Evolutionary conservation across 1,140 invertebrate genomes (phyloP).

Genomic region (Teleogryllus occipitalis): DNA sequence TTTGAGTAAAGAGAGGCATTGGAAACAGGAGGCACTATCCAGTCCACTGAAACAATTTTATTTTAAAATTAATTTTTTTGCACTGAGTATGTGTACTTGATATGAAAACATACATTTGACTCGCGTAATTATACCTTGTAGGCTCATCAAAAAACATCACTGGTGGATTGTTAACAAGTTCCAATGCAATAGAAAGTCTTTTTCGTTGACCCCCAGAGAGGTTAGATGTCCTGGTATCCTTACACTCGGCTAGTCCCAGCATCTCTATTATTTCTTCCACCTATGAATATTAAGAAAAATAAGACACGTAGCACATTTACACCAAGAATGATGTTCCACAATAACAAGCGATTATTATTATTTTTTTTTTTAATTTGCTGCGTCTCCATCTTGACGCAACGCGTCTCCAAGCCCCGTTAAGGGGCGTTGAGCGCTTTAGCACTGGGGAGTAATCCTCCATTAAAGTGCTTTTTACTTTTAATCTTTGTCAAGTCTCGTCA

Average conservation of each 20-base stretch:
- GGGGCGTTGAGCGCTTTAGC: no score
- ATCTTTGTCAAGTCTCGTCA: no score
- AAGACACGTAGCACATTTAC: not conserved
- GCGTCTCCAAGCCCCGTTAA: no score
- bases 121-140: constrained; percentile 46
- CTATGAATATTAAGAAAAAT: constrained; percentile 25
- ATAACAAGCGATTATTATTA: not conserved
- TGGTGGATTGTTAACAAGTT: constrained; percentile 83
- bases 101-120: no score
- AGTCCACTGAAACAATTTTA: constrained; percentile 52
- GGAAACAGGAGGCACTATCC: constrained; percentile 62
- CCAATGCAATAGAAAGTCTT: constrained; percentile 79
- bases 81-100: no score
- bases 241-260: constrained; percentile 61
- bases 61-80: no score
- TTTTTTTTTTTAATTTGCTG: no score
- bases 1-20: constrained; percentile 50
- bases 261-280: constrained; percentile 78
- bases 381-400: no score
- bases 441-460: no score
- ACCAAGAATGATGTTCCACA: not conserved
- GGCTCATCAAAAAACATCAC: constrained; percentile 97
- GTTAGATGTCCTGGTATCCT: constrained; percentile 66
- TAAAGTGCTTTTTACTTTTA: no score
- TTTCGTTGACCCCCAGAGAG: constrained; percentile 91